Conservation (phyloP, 2,888 invertebrate genomes). For the Lymantria dispar region DNA sequence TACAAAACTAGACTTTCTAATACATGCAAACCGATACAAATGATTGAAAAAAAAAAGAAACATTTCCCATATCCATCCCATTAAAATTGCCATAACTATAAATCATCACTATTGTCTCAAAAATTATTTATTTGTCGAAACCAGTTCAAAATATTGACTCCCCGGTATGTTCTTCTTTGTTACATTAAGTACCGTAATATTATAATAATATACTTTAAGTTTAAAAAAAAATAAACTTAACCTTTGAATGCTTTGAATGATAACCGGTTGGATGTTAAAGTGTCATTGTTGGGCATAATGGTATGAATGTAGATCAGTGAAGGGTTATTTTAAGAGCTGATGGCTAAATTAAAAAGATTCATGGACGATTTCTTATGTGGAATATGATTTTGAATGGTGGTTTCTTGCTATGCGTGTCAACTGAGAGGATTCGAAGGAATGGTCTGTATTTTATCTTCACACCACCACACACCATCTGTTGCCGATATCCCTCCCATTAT, state of each 20-base stretch:
- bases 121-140: constrained; percentile 40
- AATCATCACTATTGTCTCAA: constrained; percentile 48
- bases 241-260: constrained; percentile 24
- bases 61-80: constrained; percentile 41
- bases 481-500: no score
- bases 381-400: constrained; percentile 1
- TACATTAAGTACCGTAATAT: constrained; percentile 52
- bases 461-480: no score
- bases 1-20: neutral
- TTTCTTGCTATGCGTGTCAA: neutral
- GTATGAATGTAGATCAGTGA: constrained; percentile 36
- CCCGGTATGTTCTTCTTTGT: constrained; percentile 55
- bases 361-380: constrained; percentile 11
- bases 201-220: constrained; percentile 48
- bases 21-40: constrained; percentile 8
- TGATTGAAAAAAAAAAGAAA: constrained; percentile 8
- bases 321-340: constrained; percentile 20
- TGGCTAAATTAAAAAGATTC: constrained; percentile 28
- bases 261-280: constrained; percentile 27
- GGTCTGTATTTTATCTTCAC: no score
- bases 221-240: constrained; percentile 36
- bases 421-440: neutral
- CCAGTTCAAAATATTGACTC: constrained; percentile 51
- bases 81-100: constrained; percentile 31
- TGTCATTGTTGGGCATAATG: constrained; percentile 31